phyloP scores from a whole-genome alignment of 1,140 invertebrate genomes.

The Daktulosphaira vitifoliae region DNA sequence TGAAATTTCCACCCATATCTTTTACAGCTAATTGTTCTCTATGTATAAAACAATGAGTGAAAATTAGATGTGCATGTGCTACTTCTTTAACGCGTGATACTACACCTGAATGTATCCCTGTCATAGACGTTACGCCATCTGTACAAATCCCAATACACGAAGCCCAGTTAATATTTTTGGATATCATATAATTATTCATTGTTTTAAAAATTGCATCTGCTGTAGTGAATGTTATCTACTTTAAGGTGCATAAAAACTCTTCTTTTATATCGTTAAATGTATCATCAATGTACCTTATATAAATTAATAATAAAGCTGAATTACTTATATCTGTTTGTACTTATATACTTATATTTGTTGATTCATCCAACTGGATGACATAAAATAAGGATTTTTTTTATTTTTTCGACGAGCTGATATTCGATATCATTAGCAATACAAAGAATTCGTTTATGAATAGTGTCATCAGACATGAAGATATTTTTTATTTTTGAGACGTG shows the following conservation, averaged over 20 bases:
- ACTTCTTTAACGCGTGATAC: not conserved
- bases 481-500: constrained; percentile 11
- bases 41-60: not conserved
- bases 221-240: constrained; percentile 17
- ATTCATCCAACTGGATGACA: constrained; percentile 32
- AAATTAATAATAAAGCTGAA: constrained; percentile 23
- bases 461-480: constrained; percentile 27
- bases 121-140: constrained; percentile 42
- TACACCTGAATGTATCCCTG: not conserved
- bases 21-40: not conserved
- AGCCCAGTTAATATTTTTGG: constrained; percentile 20
- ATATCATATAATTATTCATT: not conserved
- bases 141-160: constrained; percentile 42
- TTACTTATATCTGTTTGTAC: constrained; percentile 29
- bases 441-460: constrained; percentile 17
- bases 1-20: not conserved
- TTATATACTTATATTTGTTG: too few species aligned
- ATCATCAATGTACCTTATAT: constrained; percentile 9
- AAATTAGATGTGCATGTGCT: not conserved
- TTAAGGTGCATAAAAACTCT: constrained; percentile 13
- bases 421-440: constrained; percentile 20
- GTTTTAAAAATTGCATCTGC: constrained; percentile 7
- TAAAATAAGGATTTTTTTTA: constrained; percentile 16
- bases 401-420: constrained; percentile 5
- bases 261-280: constrained; percentile 7